Evolutionary conservation across 92 coral and sea anemone species (phyloP).

Genomic region (Ricordea florida): DNA sequence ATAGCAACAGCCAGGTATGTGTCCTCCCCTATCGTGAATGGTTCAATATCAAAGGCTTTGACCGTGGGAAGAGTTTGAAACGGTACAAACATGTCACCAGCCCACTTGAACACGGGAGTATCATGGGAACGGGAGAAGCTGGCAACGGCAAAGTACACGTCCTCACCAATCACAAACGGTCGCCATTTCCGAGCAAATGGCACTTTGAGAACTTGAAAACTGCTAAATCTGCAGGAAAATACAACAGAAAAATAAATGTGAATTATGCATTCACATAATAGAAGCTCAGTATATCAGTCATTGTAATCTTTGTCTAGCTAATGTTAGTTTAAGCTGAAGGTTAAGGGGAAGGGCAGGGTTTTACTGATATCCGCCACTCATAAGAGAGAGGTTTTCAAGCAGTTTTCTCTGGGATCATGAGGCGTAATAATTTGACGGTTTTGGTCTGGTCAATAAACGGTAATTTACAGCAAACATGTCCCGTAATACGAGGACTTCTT

Average conservation of each 20-base stretch:
- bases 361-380: too few relatives aligned
- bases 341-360: too few relatives aligned
- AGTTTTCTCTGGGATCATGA: too few relatives aligned
- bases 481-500: too few relatives aligned
- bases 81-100: slow-evolving; percentile 69
- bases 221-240: slow-evolving; percentile 56
- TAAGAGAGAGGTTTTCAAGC: too few relatives aligned
- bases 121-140: slow-evolving; percentile 69
- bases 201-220: slow-evolving; percentile 78
- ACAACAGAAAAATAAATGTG: not conserved
- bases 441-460: too few relatives aligned
- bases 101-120: slow-evolving; percentile 85
- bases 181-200: slow-evolving; percentile 84
- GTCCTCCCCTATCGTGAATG: slow-evolving; percentile 71
- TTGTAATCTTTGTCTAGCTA: too few relatives aligned
- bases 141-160: slow-evolving; percentile 81
- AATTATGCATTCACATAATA: not conserved
- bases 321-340: too few relatives aligned
- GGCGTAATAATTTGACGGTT: too few relatives aligned
- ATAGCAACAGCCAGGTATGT: slow-evolving; percentile 81
- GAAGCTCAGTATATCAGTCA: not conserved
- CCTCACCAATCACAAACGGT: slow-evolving; percentile 73
- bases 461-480: too few relatives aligned
- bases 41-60: slow-evolving; percentile 84
- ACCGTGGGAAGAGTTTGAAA: slow-evolving; percentile 67